Base-by-base conservation (phyloP, 1,140 invertebrate genomes). In the Drosophila sechellia region DNA sequence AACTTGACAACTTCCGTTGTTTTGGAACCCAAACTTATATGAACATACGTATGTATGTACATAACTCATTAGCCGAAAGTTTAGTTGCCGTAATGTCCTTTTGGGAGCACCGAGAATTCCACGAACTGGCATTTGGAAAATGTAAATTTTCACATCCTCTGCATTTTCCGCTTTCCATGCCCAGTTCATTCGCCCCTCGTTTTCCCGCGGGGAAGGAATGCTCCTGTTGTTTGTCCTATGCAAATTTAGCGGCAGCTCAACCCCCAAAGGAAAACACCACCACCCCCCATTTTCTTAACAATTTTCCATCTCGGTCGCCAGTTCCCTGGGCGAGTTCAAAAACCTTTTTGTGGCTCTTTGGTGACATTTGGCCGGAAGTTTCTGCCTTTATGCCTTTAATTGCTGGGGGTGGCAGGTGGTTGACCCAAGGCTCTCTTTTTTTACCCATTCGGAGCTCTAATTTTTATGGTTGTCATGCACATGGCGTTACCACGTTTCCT, bases 301-400 rank as follows among this genome's bases (percentile, higher is more conserved):
- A 3, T 61, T 61, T 61, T 27, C 25, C 35, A 31, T 15, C 46
- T 20, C 22, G 43, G 34, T 20, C 43, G 17, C 17, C 17, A 27
- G 45, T 37, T 63, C 27, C 43, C 43, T 8, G 20, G 37, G 56
- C 31, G 83, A 39, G 84, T 87, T 87, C 83, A 83, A 87, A 77
- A 89, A 87, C 79, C 83, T 87, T 83, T 77, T 59, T 76, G 72
- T n/a, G 60, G 70, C 72, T 8, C 40, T 77, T 65, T 74, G 83
- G 75, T 87, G 83, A 87, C 83, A 87, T 83, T 87, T 89, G 83
- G 76, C 71, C 83, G 83, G 84, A 87, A 69, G 71, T 68, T 1
- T 17, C 17, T 58, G 58, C 40, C 74, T 61, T 77, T 49, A 17
- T 59, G 78, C 45, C 83, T 78, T 55, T 87, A 87, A 86, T 86